Evolutionary conservation across 2,888 invertebrate species (phyloP), one percentile per base, ranked within the genome.

Genomic region (Drosophila kambysellisi): DNA sequence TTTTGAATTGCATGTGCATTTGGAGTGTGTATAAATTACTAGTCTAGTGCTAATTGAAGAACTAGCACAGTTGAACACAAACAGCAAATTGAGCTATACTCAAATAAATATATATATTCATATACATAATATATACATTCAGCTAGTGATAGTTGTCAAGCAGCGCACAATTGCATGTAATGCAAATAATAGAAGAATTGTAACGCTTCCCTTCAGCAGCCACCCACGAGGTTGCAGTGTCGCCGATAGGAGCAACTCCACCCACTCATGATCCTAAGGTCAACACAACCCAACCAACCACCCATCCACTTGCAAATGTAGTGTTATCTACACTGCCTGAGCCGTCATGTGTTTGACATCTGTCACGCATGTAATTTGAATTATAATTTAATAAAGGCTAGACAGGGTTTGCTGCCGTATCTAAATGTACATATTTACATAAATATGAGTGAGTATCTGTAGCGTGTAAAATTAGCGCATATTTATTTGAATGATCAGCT

Each of bases 321-420:
- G 20, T 72, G 73, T 74, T 78, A 89, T 88, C 83, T 74, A 70
- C 51, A 59, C 54, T 58, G 51, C 35, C 46, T 62, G 68, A 32
- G 8, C 64, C 62, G 54, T 60, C 72, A 74, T 77, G 52, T 71
- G 57, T 72, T 72, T 80, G 90, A 88, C 86, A 88, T 81, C 75
- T 85, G 88, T 85, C 88, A 81, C 8, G 75, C 90, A 69, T 85
- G 86, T 86, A 85, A 88, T 77, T 83, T 81, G 88, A 70, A 79
- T 79, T 77, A 75, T 78, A 75, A 82, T 88, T 89, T 82, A 82
- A 85, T 88, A 88, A 69, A 61, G 39, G n/a, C 51, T 41, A 67
- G 62, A n/a, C 59, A 48, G 53, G 52, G 57, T 46, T 25, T 30
- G 25, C 12, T 17, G 12, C 54, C 15, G 43, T 58, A 58, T 57